Evolutionary conservation across 2,888 invertebrate genomes (phyloP).

Genomic region (Drosophila diplacantha): DNA sequence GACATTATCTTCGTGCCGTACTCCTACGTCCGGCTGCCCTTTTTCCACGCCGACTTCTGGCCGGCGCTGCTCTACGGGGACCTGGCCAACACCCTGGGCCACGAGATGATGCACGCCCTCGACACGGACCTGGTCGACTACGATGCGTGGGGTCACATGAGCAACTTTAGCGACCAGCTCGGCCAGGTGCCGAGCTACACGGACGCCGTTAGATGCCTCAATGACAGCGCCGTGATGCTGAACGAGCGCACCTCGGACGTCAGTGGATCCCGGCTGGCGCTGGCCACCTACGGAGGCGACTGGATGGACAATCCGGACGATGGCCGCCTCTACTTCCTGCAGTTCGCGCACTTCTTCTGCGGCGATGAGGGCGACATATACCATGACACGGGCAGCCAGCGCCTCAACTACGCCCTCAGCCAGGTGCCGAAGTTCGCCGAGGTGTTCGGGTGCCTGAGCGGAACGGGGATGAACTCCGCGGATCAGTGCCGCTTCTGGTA

Average conservation of each 20-base stretch:
- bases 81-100: slow-evolving; percentile 70
- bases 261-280: slow-evolving; percentile 68
- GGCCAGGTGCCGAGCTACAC: slow-evolving; percentile 46
- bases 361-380: slow-evolving; percentile 60
- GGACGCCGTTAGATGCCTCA: slow-evolving; percentile 52
- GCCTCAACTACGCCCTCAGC: slow-evolving; percentile 66
- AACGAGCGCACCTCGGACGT: slow-evolving; percentile 70
- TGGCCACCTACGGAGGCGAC: slow-evolving; percentile 61
- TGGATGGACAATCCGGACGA: slow-evolving; percentile 44
- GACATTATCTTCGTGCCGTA: slow-evolving; percentile 68
- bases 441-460: slow-evolving; percentile 56
- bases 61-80: slow-evolving; percentile 70
- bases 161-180: slow-evolving; percentile 52
- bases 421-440: slow-evolving; percentile 70
- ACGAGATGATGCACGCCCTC: slow-evolving; percentile 71
- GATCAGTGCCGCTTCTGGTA: slow-evolving; percentile 67
- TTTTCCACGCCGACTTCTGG: slow-evolving; percentile 67
- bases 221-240: slow-evolving; percentile 45
- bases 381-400: slow-evolving; percentile 66
- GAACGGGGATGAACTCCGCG: slow-evolving; percentile 61
- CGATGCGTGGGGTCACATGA: slow-evolving; percentile 58
- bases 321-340: slow-evolving; percentile 66
- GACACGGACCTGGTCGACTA: slow-evolving; percentile 65
- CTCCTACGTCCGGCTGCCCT: slow-evolving; percentile 67
- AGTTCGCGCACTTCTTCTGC: slow-evolving; percentile 74